Evolutionary conservation across 2,113 vertebrate species (phyloP), one percentile per base, ranked within the genome.

Genomic region (Scatophagus argus): DNA sequence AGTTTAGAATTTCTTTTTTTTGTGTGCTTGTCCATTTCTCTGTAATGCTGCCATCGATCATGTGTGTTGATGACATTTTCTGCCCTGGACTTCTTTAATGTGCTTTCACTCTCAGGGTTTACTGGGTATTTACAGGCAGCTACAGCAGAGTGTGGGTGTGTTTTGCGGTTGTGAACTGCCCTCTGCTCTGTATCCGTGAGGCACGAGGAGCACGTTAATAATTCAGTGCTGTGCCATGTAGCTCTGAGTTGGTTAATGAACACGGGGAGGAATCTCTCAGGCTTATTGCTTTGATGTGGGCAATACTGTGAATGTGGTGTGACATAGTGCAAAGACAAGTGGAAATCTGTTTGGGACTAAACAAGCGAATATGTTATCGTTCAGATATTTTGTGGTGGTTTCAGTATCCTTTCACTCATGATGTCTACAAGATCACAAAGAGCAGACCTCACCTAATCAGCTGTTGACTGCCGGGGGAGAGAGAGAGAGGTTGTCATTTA

Each of bases 211-310:
- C 58, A 21, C 23, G 70, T 94, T 77, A 92, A 92, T 93, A 92
- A 94, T 93, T 93, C 86, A 93, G 88, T 75, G 78, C 77, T 60
- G 61, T 88, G 86, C 88, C 84, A 72, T 81, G 84, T 80, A 71
- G 86, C 71, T 76, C 67, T 62, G 76, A 74, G 73, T 84, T 86
- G 83, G 81, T 83, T 88, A 87, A 91, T 87, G 82, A 91, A 85
- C 89, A 82, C 25, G 29, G 61, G 62, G 72, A 79, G 71, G 81
- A 82, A 79, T 91, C 86, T 91, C 80, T 47, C 36, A 72, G 88
- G 67, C 88, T 66, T 75, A 56, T 41, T 61, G 71, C 81, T 91
- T 88, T 88, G 87, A 90, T 91, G 85, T 81, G 68, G 72, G 70
- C 64, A 76, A 55, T 47, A 58, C 39, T 71, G 77, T 73, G 77